phyloP scores from a whole-genome alignment of 2,113 vertebrate species.

The Rhinogobius similis region DNA sequence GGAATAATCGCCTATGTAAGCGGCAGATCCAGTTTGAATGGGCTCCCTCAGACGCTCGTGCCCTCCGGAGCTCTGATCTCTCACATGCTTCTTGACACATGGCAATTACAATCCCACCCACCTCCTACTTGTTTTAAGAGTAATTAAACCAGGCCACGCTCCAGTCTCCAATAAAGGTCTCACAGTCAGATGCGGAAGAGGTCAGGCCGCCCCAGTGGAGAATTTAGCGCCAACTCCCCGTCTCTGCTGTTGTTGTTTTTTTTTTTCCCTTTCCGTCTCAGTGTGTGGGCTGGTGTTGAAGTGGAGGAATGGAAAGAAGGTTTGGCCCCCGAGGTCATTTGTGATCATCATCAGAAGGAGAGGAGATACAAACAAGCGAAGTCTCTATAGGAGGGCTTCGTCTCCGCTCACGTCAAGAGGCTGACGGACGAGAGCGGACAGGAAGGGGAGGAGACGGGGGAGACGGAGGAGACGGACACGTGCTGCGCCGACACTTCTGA shows the following conservation, averaged over 20 bases:
- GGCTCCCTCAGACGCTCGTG: constrained; percentile 51
- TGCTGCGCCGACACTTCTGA: background rate
- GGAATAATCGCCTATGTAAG: constrained; percentile 21
- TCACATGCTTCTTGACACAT: constrained; percentile 60
- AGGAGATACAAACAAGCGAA: constrained; percentile 15
- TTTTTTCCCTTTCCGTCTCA: constrained; percentile 5
- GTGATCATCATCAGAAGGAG: constrained; percentile 56
- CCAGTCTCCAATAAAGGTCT: constrained; percentile 53
- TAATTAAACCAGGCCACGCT: constrained; percentile 62
- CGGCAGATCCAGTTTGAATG: constrained; percentile 38
- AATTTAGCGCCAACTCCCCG: constrained; percentile 56
- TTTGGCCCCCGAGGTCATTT: constrained; percentile 54
- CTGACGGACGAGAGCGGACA: constrained; percentile 25
- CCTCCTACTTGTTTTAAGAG: constrained; percentile 70
- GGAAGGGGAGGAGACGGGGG: background rate
- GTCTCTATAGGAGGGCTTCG: constrained; percentile 31
- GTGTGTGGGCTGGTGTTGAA: constrained; percentile 66
- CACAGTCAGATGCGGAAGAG: constrained; percentile 56
- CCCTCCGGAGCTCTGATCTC: constrained; percentile 58
- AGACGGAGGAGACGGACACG: constrained; percentile 11
- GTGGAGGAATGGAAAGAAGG: constrained; percentile 60
- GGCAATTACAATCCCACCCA: constrained; percentile 68
- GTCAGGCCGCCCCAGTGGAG: constrained; percentile 64
- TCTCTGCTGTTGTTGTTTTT: constrained; percentile 14
- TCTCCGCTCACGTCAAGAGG: constrained; percentile 1